Percentiles rank a stretch among this genome's conserved stretches.
phyloP scores from a whole-genome alignment of 2,797 vertebrate species.

The Paedocypris micromegethes region DNA sequence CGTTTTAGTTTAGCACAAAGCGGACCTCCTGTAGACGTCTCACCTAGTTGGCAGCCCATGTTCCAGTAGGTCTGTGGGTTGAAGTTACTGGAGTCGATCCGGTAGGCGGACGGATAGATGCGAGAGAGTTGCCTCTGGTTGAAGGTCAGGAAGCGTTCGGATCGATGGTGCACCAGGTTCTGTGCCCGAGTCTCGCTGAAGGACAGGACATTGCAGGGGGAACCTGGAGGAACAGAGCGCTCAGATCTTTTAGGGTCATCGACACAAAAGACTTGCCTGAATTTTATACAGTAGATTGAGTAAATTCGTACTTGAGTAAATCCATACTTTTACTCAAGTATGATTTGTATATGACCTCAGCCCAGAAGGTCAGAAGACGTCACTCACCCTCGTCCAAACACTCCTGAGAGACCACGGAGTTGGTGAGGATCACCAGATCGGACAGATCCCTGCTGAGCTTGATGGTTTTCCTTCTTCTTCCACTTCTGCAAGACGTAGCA shows the following conservation, averaged over 20 bases:
- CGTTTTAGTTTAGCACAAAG: too few species aligned
- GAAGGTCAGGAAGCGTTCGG: slow-evolving; percentile 86
- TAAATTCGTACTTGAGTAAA: too few species aligned
- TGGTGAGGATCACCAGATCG: slow-evolving; percentile 91
- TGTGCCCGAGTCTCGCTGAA: slow-evolving; percentile 94
- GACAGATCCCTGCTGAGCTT: slow-evolving; percentile 94
- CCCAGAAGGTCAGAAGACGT: neutral
- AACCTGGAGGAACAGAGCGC: slow-evolving; percentile 64
- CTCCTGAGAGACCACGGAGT: slow-evolving; percentile 90
- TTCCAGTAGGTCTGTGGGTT: slow-evolving; percentile 98
- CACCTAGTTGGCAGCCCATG: slow-evolving; percentile 90
- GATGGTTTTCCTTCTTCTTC: slow-evolving; percentile 87
- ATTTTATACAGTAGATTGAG: too few species aligned
- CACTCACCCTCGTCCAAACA: slow-evolving; percentile 85
- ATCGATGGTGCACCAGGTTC: slow-evolving; percentile 86
- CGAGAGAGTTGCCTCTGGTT: slow-evolving; percentile 93
- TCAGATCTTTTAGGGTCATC: too few species aligned
- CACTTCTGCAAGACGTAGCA: slow-evolving; percentile 62
- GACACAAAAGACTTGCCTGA: too few species aligned
- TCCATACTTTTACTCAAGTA: too few species aligned
- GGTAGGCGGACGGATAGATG: slow-evolving; percentile 94
- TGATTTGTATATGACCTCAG: too few species aligned
- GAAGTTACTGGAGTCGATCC: slow-evolving; percentile 97
- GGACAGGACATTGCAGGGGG: slow-evolving; percentile 85
- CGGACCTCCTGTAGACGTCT: slow-evolving; percentile 30